These are phyloP conservation scores for Parelbella ahira DNA, from an alignment of 2,888 invertebrate genomes.

Conservation along the genomic window DNA sequence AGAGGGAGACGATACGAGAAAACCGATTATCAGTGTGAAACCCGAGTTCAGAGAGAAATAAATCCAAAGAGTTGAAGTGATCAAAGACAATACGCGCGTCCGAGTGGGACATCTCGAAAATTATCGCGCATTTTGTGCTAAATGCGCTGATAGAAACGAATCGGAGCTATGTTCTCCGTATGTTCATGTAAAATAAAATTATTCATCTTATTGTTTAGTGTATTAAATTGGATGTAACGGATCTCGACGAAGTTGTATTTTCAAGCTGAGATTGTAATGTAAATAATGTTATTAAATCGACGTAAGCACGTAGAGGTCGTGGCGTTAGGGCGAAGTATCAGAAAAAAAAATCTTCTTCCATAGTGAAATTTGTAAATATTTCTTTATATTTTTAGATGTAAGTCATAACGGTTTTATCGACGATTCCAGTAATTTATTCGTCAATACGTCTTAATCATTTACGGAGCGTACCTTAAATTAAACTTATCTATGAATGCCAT, in stretches of 20 bases:
- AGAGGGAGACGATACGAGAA: conserved; percentile 62
- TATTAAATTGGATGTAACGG: conserved; percentile 44
- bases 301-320: conserved; percentile 60
- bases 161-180: conserved; percentile 22
- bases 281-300: conserved; percentile 72
- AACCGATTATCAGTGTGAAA: conserved; percentile 78
- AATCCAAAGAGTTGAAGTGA: conserved; percentile 47
- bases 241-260: conserved; percentile 59
- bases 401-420: conserved; percentile 66
- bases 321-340: conserved; percentile 54
- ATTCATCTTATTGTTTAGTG: conserved; percentile 49
- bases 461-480: conserved; percentile 73
- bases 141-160: conserved; percentile 33
- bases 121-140: conserved; percentile 37
- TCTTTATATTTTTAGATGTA: conserved; percentile 59
- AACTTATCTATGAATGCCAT: conserved; percentile 76
- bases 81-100: conserved; percentile 21
- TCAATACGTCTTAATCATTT: conserved; percentile 75
- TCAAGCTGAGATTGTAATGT: conserved; percentile 64
- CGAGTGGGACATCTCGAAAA: conserved; percentile 33
- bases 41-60: conserved; percentile 77
- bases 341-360: conserved; percentile 75
- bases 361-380: conserved; percentile 80
- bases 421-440: conserved; percentile 73
- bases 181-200: conserved; percentile 36